A percentile compares a stretch with the other conserved stretches of the same genome.
Evolutionary conservation across 2,797 vertebrate genomes (phyloP).

Genomic region (Macropus fuliginosus): DNA sequence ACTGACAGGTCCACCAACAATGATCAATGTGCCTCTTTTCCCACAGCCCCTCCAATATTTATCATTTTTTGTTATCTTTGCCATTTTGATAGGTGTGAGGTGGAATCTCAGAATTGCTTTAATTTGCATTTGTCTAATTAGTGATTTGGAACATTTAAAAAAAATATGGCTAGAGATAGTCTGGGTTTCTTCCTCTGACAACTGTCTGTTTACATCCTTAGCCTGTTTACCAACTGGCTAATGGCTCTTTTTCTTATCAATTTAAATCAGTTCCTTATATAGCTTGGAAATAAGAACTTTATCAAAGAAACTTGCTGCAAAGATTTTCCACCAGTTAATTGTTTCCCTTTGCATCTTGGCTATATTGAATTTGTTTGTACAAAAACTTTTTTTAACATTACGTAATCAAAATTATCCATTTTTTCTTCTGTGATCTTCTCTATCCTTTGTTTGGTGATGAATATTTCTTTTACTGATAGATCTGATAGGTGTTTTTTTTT

Average conservation of each 20-base stretch:
- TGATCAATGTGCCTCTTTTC: not conserved
- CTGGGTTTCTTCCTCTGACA: not conserved
- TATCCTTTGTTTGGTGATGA: not conserved
- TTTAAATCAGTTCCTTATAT: not conserved
- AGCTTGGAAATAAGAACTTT: not conserved
- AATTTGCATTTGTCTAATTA: not conserved
- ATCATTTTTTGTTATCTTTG: not conserved
- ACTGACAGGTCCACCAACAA: not conserved
- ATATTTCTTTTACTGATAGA: not conserved
- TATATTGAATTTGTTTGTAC: not conserved
- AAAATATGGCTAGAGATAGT: not conserved
- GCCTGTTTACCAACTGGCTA: not conserved
- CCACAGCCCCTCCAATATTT: not conserved
- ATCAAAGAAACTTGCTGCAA: not conserved
- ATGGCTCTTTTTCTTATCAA: not conserved
- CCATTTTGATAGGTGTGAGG: not conserved
- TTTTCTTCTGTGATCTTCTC: not conserved
- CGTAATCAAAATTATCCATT: not conserved
- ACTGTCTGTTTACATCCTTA: not conserved
- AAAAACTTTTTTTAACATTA: not conserved
- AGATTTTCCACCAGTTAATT: not conserved
- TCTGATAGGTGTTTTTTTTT: not conserved
- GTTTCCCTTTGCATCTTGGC: not conserved
- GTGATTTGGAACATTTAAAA: not conserved
- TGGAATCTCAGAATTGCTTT: not conserved